These are phyloP conservation scores for Cyclina sinensis DNA, from an alignment of 1,140 invertebrate species.

Conservation along the genomic window DNA sequence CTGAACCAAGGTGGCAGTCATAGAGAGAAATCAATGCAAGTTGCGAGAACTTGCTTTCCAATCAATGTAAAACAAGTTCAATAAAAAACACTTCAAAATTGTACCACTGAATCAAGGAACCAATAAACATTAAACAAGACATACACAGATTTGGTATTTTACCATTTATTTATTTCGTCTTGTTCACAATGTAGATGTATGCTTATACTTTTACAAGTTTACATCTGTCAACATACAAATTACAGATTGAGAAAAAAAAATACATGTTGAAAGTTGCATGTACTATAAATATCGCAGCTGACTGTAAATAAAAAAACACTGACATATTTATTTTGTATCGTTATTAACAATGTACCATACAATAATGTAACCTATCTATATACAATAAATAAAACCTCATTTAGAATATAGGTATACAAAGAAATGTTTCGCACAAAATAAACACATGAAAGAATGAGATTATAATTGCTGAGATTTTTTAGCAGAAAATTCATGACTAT, in stretches of 20 bases:
- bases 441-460: not conserved
- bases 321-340: not conserved
- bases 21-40: no score
- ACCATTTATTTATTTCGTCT: constrained; percentile 5
- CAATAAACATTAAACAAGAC: no score
- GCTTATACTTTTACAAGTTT: not conserved
- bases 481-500: no score
- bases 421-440: not conserved
- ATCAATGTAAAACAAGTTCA: no score
- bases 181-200: constrained; percentile 7
- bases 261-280: constrained; percentile 35
- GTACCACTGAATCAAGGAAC: no score
- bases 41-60: no score
- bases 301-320: constrained; percentile 14
- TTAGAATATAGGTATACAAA: not conserved
- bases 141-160: not conserved
- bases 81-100: no score
- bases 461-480: not conserved
- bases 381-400: constrained; percentile 24
- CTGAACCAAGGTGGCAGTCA: no score
- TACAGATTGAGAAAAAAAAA: constrained; percentile 17
- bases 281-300: constrained; percentile 33
- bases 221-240: constrained; percentile 11
- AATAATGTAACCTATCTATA: constrained; percentile 19
- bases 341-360: not conserved